Evolutionary conservation across 1,140 invertebrate genomes (phyloP), one percentile per base, ranked within the genome.

Genomic region (Mactra quadrangularis): DNA sequence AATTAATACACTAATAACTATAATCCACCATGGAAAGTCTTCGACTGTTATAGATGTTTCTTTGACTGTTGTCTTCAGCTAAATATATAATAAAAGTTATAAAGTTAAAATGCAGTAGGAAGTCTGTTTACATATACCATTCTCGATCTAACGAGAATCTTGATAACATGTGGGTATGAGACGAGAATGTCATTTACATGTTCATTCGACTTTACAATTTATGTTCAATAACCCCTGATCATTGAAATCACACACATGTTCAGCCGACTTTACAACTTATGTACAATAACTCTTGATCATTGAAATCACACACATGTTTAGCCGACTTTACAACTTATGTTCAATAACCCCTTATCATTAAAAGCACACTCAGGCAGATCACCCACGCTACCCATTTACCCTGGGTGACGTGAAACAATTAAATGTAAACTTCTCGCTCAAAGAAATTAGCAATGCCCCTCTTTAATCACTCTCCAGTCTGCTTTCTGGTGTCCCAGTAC

Each of bases 1-100:
- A 1, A 59, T 45, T n/a, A 78, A 9, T 7, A 78, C 38, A 31
- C 75, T 78, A 38, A 78, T 38, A 1, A 78, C 3, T 6, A 78
- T 66, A 25, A 78, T 62, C 75, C 75, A 78, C 75, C 75, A 78
- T 13, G 59, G 45, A 47, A 78, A 0, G 25, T 64, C 45, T 29
- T 78, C n/a, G 11, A 50, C 33, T 13, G 38, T 15, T n/a, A 38
- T 31, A 13, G 27, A 19, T 45, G 19, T 60, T 15, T 31, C 29
- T 17, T 33, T 47, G 15, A 77, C 35, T 27, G 31, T 15, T 25
- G 74, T 77, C 17, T 1, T 3, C 3, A 77, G 19, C 74, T 77
- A 22, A 19, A 50, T 29, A 6, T 11, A 62, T 27, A 31, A 19
- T 22, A 59, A 11, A 7, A 27, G 7, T 7, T 25, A 25, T 17